Evolutionary conservation across 2,113 vertebrate species (phyloP).

Genomic region (Pogonocichla stellata): DNA sequence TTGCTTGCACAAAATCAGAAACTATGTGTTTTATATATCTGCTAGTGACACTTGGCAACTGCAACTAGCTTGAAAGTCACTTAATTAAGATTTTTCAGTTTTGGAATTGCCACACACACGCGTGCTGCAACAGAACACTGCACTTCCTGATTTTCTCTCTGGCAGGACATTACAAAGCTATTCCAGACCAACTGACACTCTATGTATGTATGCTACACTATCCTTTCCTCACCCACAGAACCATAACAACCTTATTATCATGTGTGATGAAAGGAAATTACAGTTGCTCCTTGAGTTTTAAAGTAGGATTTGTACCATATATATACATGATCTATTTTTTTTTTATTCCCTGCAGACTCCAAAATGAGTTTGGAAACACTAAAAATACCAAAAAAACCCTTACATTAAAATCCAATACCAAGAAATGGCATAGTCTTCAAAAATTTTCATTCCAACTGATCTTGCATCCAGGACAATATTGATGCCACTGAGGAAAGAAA

Average conservation of each 20-base stretch:
- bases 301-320: neutral
- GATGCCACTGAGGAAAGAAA: slow-evolving; percentile 74
- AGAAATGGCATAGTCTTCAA: slow-evolving; percentile 92
- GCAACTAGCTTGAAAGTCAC: neutral
- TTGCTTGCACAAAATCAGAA: neutral
- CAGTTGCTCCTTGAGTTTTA: neutral
- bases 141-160: neutral
- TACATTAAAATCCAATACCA: slow-evolving; percentile 98
- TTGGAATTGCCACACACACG: neutral
- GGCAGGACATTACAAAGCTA: neutral
- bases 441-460: slow-evolving; percentile 86
- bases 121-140: neutral
- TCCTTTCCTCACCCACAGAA: neutral
- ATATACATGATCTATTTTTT: neutral
- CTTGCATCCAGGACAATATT: slow-evolving; percentile 85
- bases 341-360: neutral
- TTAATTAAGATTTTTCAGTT: neutral
- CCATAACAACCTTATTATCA: neutral
- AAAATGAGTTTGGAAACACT: neutral
- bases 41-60: neutral
- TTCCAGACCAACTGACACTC: neutral
- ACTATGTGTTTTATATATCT: neutral
- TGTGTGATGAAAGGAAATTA: neutral
- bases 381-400: slow-evolving; percentile 48
- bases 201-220: neutral